A percentile compares a stretch with the other conserved stretches of the same genome.
These are phyloP conservation scores for Chauna torquata DNA, from an alignment of 2,113 vertebrate species.

Conservation along the genomic window DNA sequence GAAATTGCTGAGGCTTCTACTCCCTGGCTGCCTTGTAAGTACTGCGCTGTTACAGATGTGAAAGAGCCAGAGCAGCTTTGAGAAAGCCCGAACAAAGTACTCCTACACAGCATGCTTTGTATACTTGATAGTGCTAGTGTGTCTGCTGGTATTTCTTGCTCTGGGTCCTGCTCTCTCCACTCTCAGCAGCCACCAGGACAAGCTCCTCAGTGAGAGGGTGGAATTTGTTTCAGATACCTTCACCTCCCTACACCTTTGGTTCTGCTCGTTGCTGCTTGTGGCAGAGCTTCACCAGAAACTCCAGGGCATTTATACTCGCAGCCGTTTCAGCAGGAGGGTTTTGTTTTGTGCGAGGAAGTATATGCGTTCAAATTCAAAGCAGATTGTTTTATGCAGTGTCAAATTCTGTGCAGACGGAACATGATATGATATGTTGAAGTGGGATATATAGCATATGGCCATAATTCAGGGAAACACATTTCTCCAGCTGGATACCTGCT, in stretches of 20 bases:
- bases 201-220: background rate
- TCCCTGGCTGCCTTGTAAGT: background rate
- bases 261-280: background rate
- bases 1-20: background rate
- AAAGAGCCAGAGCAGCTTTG: background rate
- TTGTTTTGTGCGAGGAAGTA: background rate
- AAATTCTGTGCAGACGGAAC: conserved; percentile 58
- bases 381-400: conserved; percentile 56
- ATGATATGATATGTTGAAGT: conserved; percentile 57
- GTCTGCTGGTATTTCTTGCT: background rate
- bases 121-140: background rate
- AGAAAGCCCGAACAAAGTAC: background rate
- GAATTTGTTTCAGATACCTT: background rate
- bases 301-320: background rate
- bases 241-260: background rate
- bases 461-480: conserved; percentile 69
- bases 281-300: background rate
- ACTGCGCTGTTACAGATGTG: background rate
- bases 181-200: background rate
- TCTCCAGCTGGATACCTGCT: conserved; percentile 63
- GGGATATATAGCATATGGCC: conserved; percentile 41
- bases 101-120: background rate
- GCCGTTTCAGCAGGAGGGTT: background rate
- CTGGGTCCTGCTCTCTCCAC: background rate
- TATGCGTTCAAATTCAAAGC: conserved; percentile 54